Conservation (phyloP, 2,888 invertebrate species). For the Cancer borealis region DNA sequence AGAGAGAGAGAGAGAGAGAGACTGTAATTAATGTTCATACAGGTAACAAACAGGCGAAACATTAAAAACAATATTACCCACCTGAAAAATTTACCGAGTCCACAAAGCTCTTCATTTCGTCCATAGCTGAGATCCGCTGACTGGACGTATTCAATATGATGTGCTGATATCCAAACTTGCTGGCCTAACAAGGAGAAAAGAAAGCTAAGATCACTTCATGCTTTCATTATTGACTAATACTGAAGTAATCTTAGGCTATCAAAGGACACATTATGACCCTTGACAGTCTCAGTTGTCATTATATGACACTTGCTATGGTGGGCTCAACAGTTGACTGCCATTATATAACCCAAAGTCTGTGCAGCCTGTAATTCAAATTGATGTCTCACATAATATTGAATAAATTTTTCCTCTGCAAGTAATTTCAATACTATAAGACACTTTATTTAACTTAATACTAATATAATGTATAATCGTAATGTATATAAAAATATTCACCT, state of each 20-base stretch:
- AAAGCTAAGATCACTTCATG: neutral
- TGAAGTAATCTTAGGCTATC: neutral
- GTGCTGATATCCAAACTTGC: constrained; percentile 85
- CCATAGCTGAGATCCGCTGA: constrained; percentile 88
- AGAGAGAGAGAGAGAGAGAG: too few relatives aligned
- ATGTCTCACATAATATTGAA: too few relatives aligned
- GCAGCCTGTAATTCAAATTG: too few relatives aligned
- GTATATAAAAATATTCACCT: too few relatives aligned
- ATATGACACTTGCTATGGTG: too few relatives aligned
- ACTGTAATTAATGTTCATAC: neutral
- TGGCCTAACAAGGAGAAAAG: constrained; percentile 80
- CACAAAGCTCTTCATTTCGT: constrained; percentile 80
- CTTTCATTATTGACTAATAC: neutral
- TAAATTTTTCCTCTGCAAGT: too few relatives aligned
- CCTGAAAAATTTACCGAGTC: constrained; percentile 72
- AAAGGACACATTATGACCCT: neutral
- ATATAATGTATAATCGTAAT: too few relatives aligned
- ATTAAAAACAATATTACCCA: neutral
- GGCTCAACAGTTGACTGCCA: too few relatives aligned
- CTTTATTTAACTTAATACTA: too few relatives aligned
- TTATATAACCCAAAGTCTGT: too few relatives aligned
- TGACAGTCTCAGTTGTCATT: neutral
- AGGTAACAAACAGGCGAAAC: neutral
- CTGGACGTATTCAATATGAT: constrained; percentile 82
- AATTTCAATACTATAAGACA: too few relatives aligned